Conservation (phyloP, 2,113 vertebrate genomes). For the Dicerorhinus sumatrensis region DNA sequence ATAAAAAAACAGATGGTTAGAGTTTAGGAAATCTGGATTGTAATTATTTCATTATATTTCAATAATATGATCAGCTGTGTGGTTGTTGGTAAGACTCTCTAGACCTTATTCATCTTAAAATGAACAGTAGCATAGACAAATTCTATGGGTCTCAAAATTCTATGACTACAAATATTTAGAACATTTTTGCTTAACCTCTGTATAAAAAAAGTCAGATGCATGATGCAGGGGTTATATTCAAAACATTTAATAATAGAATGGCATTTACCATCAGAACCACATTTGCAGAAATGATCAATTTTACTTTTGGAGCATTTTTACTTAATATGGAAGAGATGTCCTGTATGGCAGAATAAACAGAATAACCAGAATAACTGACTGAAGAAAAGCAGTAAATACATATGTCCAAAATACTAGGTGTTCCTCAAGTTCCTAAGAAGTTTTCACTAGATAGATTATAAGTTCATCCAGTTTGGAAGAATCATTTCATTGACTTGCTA, state of each 20-base stretch:
- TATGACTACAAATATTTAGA: neutral
- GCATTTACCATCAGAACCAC: neutral
- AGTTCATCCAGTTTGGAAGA: neutral
- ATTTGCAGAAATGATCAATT: neutral
- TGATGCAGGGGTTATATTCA: neutral
- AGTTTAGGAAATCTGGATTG: neutral
- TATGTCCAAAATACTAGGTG: neutral
- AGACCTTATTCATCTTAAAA: neutral
- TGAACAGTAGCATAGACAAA: neutral
- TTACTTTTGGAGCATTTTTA: neutral
- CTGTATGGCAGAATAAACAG: neutral
- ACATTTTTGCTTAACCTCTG: neutral
- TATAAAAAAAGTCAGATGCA: neutral
- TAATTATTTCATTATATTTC: neutral
- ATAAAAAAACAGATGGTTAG: neutral
- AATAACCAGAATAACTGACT: neutral
- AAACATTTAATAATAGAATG: neutral
- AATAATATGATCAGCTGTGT: neutral
- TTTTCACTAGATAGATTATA: neutral
- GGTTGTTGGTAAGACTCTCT: neutral
- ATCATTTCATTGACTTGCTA: neutral
- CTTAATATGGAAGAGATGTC: neutral
- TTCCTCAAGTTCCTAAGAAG: neutral
- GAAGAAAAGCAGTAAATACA: neutral
- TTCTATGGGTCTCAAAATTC: neutral